phyloP scores from a whole-genome alignment of 2,888 invertebrate genomes.

The Acronicta aceris region DNA sequence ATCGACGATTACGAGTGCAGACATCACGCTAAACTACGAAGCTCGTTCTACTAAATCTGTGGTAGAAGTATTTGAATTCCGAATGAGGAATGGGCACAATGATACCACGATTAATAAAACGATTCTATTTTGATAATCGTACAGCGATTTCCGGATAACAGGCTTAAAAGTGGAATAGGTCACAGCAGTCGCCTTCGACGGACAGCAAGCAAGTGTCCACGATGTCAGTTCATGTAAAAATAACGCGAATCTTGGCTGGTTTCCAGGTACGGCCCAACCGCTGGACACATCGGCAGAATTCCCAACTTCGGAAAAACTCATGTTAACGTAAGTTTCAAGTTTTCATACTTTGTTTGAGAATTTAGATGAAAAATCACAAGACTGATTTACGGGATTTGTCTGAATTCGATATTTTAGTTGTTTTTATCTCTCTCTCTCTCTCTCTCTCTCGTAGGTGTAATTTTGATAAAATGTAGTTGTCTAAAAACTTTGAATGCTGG shows the following conservation, averaged over 20 bases:
- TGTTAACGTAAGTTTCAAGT: constrained; percentile 78
- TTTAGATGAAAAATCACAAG: background rate
- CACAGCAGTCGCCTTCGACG: constrained; percentile 62
- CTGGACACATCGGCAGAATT: constrained; percentile 85
- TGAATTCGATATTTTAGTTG: too few species aligned
- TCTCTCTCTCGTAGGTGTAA: too few species aligned
- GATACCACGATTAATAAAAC: constrained; percentile 41
- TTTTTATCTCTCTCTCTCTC: too few species aligned
- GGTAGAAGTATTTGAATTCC: constrained; percentile 21
- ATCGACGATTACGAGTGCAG: constrained; percentile 32
- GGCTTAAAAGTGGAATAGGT: constrained; percentile 69
- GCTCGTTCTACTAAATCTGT: constrained; percentile 29
- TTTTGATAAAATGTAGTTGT: too few species aligned
- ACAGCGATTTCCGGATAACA: constrained; percentile 50
- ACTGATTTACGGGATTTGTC: background rate
- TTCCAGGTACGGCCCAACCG: constrained; percentile 84
- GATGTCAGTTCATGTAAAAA: constrained; percentile 75
- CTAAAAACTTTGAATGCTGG: too few species aligned
- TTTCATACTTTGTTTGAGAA: constrained; percentile 4
- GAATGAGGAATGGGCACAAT: constrained; percentile 35
- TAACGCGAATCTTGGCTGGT: constrained; percentile 79
- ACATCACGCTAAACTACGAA: constrained; percentile 11
- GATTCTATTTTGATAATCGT: constrained; percentile 37
- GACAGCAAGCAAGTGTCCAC: constrained; percentile 57
- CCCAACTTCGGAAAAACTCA: constrained; percentile 86